Conservation (phyloP, 2,888 invertebrate species). For the Magallana nippona region DNA sequence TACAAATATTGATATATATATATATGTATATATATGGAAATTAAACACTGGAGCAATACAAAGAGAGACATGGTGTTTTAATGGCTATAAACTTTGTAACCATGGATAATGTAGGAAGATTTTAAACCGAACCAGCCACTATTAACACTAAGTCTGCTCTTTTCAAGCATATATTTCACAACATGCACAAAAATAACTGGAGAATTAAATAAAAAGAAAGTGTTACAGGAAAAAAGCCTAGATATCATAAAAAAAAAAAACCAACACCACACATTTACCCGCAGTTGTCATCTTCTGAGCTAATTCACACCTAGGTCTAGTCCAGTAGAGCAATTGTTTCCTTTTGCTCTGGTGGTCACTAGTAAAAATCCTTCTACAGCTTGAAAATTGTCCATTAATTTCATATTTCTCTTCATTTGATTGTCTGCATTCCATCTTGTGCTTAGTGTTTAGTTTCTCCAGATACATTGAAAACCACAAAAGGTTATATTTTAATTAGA, state of each 20-base stretch:
- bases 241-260: slow-evolving; percentile 22
- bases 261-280: slow-evolving; percentile 30
- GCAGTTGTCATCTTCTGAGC: neutral
- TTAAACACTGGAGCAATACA: slow-evolving; percentile 33
- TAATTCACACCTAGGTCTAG: neutral
- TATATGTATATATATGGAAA: slow-evolving; percentile 25
- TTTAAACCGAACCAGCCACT: slow-evolving; percentile 2
- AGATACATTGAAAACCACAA: no score
- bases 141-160: neutral
- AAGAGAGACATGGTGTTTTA: slow-evolving; percentile 9
- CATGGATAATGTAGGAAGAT: neutral
- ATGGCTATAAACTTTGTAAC: neutral
- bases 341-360: neutral
- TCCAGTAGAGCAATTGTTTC: neutral
- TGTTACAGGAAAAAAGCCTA: slow-evolving; percentile 34
- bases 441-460: no score
- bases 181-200: slow-evolving; percentile 33
- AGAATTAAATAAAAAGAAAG: slow-evolving; percentile 33
- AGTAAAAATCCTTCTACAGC: no score
- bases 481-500: no score
- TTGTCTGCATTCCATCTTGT: no score
- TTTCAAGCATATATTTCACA: slow-evolving; percentile 35
- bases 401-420: no score
- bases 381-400: no score
- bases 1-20: slow-evolving; percentile 30